Percentiles rank a stretch among this genome's conserved stretches.
Evolutionary conservation across 2,797 vertebrate species (phyloP).

Genomic region (Enteromius afrohamiltoni): DNA sequence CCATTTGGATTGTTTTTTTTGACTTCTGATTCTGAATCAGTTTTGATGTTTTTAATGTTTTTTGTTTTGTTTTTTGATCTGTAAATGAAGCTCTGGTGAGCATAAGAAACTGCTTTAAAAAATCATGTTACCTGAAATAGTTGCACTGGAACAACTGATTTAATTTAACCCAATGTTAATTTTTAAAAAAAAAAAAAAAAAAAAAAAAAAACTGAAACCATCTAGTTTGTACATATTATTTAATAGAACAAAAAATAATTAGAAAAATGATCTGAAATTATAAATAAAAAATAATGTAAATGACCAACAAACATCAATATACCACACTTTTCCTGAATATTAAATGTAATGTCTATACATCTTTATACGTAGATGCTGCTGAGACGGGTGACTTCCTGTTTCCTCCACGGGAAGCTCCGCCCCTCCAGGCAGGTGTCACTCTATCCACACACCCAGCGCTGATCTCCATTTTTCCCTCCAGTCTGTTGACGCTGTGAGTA

Average conservation of each 20-base stretch:
- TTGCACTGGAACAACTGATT: background rate
- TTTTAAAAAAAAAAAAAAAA: background rate
- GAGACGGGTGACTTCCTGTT: background rate
- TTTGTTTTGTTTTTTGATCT: background rate
- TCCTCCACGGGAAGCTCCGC: slow-evolving; percentile 26
- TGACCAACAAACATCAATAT: background rate
- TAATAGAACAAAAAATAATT: background rate
- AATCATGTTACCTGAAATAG: background rate
- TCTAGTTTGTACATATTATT: background rate
- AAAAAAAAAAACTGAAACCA: background rate
- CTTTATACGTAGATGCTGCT: background rate
- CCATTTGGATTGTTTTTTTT: too few species aligned
- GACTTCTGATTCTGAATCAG: too few species aligned
- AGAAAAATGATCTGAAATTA: background rate
- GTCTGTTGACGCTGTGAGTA: slow-evolving; percentile 63
- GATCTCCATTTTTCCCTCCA: slow-evolving; percentile 40
- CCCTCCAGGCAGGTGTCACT: slow-evolving; percentile 46
- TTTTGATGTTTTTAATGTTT: too few species aligned
- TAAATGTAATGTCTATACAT: background rate
- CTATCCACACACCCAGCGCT: slow-evolving; percentile 20
- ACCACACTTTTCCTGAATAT: background rate
- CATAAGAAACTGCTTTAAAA: background rate
- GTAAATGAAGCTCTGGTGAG: background rate
- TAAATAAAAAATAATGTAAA: background rate
- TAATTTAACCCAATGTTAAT: background rate